Evolutionary conservation across 2,113 vertebrate genomes (phyloP).

Genomic region (Channa maculata): DNA sequence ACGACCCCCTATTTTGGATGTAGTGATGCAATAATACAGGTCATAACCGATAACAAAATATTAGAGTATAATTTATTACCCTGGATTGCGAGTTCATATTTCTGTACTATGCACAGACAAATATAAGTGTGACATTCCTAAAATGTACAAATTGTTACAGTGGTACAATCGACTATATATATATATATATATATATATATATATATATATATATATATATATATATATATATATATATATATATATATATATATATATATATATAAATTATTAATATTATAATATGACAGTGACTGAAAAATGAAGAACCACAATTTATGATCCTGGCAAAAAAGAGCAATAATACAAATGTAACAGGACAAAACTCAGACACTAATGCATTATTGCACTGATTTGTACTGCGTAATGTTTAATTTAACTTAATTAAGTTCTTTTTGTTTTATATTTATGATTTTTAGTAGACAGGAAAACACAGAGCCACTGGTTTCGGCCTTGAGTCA

Average conservation of each 20-base stretch:
- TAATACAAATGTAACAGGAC: no score
- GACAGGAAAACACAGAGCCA: neutral
- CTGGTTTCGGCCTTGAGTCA: neutral
- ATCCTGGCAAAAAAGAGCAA: no score
- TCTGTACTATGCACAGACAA: neutral
- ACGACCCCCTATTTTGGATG: no score
- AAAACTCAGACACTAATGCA: no score
- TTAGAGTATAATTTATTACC: neutral
- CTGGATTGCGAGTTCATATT: neutral
- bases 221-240: no score
- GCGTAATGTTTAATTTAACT: neutral
- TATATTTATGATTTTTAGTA: slow-evolving; percentile 2
- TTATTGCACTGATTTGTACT: neutral
- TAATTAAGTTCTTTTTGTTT: neutral
- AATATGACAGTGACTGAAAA: neutral
- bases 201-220: no score
- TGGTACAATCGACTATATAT: neutral
- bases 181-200: no score
- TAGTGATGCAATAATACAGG: no score
- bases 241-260: no score
- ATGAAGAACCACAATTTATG: no score
- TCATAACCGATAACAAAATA: no score
- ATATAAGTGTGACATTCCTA: neutral
- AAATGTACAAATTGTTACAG: neutral
- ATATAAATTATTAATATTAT: no score